Conservation (phyloP, 2,888 invertebrate species). For the Pseudococcus jackbeardsleyi region DNA sequence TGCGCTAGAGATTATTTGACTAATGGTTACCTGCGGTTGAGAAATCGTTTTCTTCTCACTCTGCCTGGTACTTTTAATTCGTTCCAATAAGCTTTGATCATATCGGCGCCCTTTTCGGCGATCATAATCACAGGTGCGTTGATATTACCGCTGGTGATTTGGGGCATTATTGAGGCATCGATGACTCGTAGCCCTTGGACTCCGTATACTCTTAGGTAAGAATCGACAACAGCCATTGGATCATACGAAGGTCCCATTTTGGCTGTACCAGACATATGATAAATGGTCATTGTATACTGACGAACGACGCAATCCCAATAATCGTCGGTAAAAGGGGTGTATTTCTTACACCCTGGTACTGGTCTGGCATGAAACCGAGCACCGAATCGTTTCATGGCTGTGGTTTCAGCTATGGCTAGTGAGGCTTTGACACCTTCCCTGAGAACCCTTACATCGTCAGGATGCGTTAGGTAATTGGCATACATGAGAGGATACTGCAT, state of each 20-base stretch:
- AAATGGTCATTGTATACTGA: slow-evolving; percentile 90
- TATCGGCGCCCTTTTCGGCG: slow-evolving; percentile 86
- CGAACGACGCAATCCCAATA: slow-evolving; percentile 89
- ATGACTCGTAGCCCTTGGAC: slow-evolving; percentile 84
- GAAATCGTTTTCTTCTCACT: slow-evolving; percentile 67
- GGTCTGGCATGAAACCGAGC: slow-evolving; percentile 81
- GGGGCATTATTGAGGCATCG: slow-evolving; percentile 90
- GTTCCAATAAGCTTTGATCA: slow-evolving; percentile 82
- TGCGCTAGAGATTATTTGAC: background rate
- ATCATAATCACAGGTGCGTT: slow-evolving; percentile 92
- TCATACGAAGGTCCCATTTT: slow-evolving; percentile 87
- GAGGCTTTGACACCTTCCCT: slow-evolving; percentile 90
- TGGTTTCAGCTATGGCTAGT: slow-evolving; percentile 77
- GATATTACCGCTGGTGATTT: slow-evolving; percentile 88
- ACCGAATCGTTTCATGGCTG: slow-evolving; percentile 77
- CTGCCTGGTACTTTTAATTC: slow-evolving; percentile 56
- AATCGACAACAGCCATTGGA: slow-evolving; percentile 86
- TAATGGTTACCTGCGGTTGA: too few relatives aligned
- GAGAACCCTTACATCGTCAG: slow-evolving; percentile 85
- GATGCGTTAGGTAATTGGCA: slow-evolving; percentile 92
- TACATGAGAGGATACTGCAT: slow-evolving; percentile 87
- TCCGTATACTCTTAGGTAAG: slow-evolving; percentile 82
- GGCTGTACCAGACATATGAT: slow-evolving; percentile 84
- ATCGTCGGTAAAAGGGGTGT: slow-evolving; percentile 83
- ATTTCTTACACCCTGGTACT: slow-evolving; percentile 85